These are phyloP conservation scores for Cottus gobio DNA, from an alignment of 2,113 vertebrate genomes.

Conservation along the genomic window DNA sequence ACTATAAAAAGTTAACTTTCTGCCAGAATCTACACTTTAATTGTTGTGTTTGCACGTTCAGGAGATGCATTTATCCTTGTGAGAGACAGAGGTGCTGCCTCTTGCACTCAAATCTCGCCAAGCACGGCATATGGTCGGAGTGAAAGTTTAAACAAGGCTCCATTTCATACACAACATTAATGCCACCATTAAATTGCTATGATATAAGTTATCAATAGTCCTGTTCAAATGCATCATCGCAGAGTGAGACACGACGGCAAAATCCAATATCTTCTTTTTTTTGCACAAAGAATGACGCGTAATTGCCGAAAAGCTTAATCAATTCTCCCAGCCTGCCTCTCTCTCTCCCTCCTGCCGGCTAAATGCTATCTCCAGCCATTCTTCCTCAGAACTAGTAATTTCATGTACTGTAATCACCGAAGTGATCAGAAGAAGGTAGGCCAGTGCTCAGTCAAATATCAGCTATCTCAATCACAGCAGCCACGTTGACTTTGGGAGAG, in stretches of 20 bases:
- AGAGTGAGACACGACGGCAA: slow-evolving; percentile 13
- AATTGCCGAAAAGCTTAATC: slow-evolving; percentile 82
- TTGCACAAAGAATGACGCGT: slow-evolving; percentile 73
- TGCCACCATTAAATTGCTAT: slow-evolving; percentile 28
- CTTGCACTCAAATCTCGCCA: slow-evolving; percentile 9
- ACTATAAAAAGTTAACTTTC: slow-evolving; percentile 7
- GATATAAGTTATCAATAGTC: slow-evolving; percentile 48
- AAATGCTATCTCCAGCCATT: slow-evolving; percentile 76
- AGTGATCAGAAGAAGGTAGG: slow-evolving; percentile 77
- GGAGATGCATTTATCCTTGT: slow-evolving; percentile 13
- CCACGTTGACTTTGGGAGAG: slow-evolving; percentile 60
- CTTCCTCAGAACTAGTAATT: slow-evolving; percentile 79
- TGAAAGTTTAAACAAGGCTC: slow-evolving; percentile 35
- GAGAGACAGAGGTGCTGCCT: slow-evolving; percentile 1
- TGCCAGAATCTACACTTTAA: background rate
- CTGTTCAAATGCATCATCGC: slow-evolving; percentile 49
- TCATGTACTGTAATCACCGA: slow-evolving; percentile 76
- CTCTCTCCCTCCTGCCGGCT: slow-evolving; percentile 73
- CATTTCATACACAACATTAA: slow-evolving; percentile 40
- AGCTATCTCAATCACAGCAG: slow-evolving; percentile 75
- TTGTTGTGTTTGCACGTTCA: slow-evolving; percentile 10
- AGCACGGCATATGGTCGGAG: slow-evolving; percentile 22
- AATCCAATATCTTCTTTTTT: slow-evolving; percentile 61
- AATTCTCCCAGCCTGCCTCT: slow-evolving; percentile 69
- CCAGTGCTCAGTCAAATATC: slow-evolving; percentile 77